Evolutionary conservation across 2,113 vertebrate species (phyloP).

Genomic region (human (Homo sapiens)): DNA sequence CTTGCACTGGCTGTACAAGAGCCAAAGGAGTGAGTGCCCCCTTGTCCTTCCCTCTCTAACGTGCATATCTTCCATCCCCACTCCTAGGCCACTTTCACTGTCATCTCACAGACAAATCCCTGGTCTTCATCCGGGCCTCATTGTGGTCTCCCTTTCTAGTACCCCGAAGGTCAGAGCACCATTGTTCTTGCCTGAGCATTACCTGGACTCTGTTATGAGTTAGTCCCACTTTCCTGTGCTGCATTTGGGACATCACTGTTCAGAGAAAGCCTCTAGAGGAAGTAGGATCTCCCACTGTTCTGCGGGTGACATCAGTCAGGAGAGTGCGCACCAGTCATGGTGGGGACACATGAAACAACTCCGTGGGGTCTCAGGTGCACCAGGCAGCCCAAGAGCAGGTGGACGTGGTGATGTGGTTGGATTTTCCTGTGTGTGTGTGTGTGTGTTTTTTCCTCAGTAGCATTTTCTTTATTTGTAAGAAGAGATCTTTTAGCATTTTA

Average conservation of each 20-base stretch:
- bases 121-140: background rate
- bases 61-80: background rate
- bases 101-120: background rate
- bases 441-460: background rate
- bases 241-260: background rate
- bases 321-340: fast-evolving
- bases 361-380: background rate
- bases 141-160: background rate
- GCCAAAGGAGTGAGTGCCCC: background rate
- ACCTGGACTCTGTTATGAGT: too few relatives aligned
- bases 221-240: background rate
- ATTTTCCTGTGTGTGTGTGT: background rate
- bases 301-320: fast-evolving
- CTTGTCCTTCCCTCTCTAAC: background rate
- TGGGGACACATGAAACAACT: background rate
- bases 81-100: background rate
- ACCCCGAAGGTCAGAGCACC: background rate
- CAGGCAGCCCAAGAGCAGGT: background rate
- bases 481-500: background rate
- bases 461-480: background rate
- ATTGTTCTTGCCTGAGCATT: background rate
- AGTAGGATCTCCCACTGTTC: background rate
- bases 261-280: background rate
- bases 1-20: background rate
- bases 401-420: background rate